phyloP scores from a whole-genome alignment of 1,140 invertebrate genomes.

The Vollenhovia emeryi region DNA sequence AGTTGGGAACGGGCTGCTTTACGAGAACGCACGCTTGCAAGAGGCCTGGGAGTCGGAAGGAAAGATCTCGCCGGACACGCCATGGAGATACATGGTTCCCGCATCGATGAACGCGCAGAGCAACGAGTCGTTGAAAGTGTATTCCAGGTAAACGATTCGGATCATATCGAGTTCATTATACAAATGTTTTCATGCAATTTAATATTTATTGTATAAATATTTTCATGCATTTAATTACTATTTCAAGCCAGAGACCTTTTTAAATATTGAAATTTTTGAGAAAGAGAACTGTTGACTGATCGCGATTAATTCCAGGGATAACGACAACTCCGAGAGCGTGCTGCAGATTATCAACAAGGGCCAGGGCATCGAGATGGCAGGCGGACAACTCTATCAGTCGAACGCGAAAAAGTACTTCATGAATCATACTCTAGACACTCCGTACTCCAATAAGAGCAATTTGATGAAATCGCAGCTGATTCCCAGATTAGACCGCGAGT shows the following conservation, averaged over 20 bases:
- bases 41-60: slow-evolving; percentile 84
- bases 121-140: slow-evolving; percentile 78
- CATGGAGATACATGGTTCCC: slow-evolving; percentile 83
- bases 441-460: slow-evolving; percentile 79
- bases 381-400: slow-evolving; percentile 79
- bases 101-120: slow-evolving; percentile 76
- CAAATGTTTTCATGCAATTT: not conserved
- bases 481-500: slow-evolving; percentile 76
- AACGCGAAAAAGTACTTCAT: slow-evolving; percentile 83
- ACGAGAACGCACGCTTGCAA: slow-evolving; percentile 82
- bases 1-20: slow-evolving; percentile 82
- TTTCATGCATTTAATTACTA: not conserved
- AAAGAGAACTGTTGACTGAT: not conserved
- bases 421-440: slow-evolving; percentile 81
- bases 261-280: slow-evolving; percentile 5
- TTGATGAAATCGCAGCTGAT: slow-evolving; percentile 71
- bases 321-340: slow-evolving; percentile 79
- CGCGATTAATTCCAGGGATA: slow-evolving; percentile 62
- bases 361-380: slow-evolving; percentile 80
- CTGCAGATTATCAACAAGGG: slow-evolving; percentile 84
- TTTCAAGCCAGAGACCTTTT: not conserved
- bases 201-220: not conserved
- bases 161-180: not conserved
- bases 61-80: slow-evolving; percentile 82
- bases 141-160: slow-evolving; percentile 56